These are phyloP conservation scores for Syngnathus typhle DNA, from an alignment of 2,113 vertebrate genomes.

Conservation along the genomic window DNA sequence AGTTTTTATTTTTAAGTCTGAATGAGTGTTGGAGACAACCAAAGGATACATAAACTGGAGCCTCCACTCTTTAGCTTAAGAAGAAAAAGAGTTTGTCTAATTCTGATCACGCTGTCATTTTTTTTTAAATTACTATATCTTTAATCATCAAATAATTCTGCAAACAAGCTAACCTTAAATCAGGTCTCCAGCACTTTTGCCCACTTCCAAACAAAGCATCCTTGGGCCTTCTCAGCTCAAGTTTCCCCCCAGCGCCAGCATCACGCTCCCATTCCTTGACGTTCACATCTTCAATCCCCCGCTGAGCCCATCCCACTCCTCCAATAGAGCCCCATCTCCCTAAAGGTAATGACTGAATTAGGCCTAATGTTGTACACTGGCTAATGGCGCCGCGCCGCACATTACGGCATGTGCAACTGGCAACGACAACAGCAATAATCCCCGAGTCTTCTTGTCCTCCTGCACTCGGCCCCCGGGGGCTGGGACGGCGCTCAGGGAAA, in stretches of 20 bases:
- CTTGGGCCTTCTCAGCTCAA: slow-evolving; percentile 30
- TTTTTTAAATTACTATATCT: no score
- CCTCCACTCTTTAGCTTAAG: background rate
- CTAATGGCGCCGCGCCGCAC: slow-evolving; percentile 73
- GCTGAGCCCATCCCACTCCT: slow-evolving; percentile 70
- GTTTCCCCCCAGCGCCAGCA: slow-evolving; percentile 17
- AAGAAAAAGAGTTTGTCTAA: background rate
- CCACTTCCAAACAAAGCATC: slow-evolving; percentile 36
- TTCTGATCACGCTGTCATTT: no score
- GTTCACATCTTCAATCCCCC: slow-evolving; percentile 64
- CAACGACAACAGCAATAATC: slow-evolving; percentile 70
- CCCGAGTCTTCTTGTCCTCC: slow-evolving; percentile 65
- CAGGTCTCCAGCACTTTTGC: slow-evolving; percentile 37
- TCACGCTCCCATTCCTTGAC: slow-evolving; percentile 4
- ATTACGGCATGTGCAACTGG: slow-evolving; percentile 74
- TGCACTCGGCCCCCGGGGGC: slow-evolving; percentile 64
- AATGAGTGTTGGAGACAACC: background rate
- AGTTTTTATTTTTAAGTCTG: background rate
- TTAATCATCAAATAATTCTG: no score
- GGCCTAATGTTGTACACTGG: slow-evolving; percentile 77
- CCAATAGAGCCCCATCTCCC: slow-evolving; percentile 69
- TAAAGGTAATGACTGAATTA: slow-evolving; percentile 80
- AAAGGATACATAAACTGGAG: background rate
- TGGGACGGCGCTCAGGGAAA: slow-evolving; percentile 64
- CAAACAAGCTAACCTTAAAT: background rate